Evolutionary conservation across 2,888 invertebrate species (phyloP), one percentile per base, ranked within the genome.

Genomic region (Scaptomyza caliginosa): DNA sequence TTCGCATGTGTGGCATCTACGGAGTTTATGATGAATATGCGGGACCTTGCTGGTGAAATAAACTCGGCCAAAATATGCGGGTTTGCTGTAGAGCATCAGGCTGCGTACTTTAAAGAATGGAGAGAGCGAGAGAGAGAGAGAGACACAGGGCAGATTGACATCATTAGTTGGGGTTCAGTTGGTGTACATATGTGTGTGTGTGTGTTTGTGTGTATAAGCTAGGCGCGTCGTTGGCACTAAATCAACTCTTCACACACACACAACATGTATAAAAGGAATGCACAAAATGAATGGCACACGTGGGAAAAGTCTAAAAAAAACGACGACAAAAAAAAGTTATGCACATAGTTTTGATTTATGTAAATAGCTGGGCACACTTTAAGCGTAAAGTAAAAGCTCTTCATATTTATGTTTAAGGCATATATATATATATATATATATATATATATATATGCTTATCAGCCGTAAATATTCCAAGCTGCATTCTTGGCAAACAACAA

Each of bases 1-100:
- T 19, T 38, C 23, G 17, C 32, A 52, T 49, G 52, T 52, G 54
- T 60, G 56, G 46, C 58, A 46, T 19, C 45, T 52, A 43, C 38
- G 48, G 49, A 50, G 59, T 80, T 81, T 81, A 81, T 81, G 81
- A 81, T 81, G 85, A 84, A 84, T 81, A 82, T 84, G 77, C 74
- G 81, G 70, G 62, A 55, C 48, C 55, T 39, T 64, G 69, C 64
- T 62, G 45, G 28, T 45, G n/a, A 45, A 45, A 45, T 45, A 45
- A 45, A 28, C 45, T 28, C 43, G 28, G 66, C 66, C 70, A 70
- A 70, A 70, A 40, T 68, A 65, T 74, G 69, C 28, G 28, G 28
- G 67, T 50, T 17, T 17, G n/a, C 4, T 11, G 16, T 42, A 6
- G 13, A 24, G 42, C 24, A 42, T 16, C 43, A 34, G 68, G 51